phyloP scores from a whole-genome alignment of 2,113 vertebrate genomes.

The Rhinogobius similis region DNA sequence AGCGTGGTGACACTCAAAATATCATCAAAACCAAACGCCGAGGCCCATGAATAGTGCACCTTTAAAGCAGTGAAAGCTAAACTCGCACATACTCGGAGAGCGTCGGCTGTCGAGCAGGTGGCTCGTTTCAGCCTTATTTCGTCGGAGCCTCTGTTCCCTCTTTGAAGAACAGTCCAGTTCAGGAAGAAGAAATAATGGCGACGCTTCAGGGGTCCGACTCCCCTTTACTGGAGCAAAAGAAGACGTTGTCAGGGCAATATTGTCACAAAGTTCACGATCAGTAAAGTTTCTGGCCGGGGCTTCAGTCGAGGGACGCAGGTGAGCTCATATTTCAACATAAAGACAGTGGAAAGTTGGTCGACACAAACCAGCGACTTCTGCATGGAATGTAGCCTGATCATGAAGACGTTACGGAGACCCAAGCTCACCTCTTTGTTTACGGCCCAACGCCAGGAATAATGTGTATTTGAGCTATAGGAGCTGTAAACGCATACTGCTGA shows the following conservation, averaged over 20 bases:
- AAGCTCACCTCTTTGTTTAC: background rate
- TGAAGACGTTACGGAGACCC: slow-evolving; percentile 29
- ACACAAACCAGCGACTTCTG: slow-evolving; percentile 57
- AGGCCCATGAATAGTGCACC: too few species aligned
- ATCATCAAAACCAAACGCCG: too few species aligned
- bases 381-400: slow-evolving; percentile 32
- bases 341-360: slow-evolving; percentile 33
- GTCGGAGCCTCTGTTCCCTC: slow-evolving; percentile 76
- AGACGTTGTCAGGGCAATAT: slow-evolving; percentile 78
- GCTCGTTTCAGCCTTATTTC: slow-evolving; percentile 40
- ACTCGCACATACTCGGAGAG: too few species aligned
- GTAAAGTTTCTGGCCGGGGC: slow-evolving; percentile 84
- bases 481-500: accelerated
- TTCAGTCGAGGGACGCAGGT: slow-evolving; percentile 89
- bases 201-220: slow-evolving; percentile 75
- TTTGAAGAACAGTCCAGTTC: slow-evolving; percentile 77
- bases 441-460: background rate
- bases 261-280: slow-evolving; percentile 79
- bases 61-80: too few species aligned
- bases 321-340: slow-evolving; percentile 21
- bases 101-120: too few species aligned
- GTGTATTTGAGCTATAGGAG: background rate
- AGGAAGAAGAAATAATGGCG: slow-evolving; percentile 83
- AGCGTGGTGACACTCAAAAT: too few species aligned
- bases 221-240: slow-evolving; percentile 66